phyloP scores from a whole-genome alignment of 1,140 invertebrate genomes.

The Philopotamus ludificatus region DNA sequence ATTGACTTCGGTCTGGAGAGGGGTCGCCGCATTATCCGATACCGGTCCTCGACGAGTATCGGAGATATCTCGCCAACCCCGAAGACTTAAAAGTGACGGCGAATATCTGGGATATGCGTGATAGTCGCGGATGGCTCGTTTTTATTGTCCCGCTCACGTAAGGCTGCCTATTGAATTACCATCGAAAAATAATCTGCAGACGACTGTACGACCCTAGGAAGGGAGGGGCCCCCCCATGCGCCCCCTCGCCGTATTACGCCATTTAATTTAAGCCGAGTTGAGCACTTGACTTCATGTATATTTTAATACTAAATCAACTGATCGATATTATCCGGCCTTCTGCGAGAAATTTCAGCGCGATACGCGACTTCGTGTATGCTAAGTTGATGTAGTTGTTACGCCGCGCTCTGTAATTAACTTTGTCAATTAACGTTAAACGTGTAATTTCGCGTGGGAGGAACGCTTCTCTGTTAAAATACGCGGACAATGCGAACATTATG shows the following conservation, averaged over 20 bases:
- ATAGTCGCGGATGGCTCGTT: constrained; percentile 15
- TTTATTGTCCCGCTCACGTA: constrained; percentile 10
- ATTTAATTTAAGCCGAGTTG: too few relatives aligned
- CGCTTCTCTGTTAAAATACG: too few relatives aligned
- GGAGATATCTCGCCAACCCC: constrained; percentile 18
- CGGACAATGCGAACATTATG: too few relatives aligned
- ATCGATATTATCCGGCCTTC: background rate
- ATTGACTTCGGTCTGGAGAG: too few relatives aligned
- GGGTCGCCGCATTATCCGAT: constrained; percentile 8
- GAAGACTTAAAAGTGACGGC: constrained; percentile 27
- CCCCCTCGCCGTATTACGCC: too few relatives aligned
- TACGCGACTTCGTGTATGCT: too few relatives aligned
- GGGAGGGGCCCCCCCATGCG: background rate
- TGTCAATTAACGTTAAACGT: constrained; percentile 30
- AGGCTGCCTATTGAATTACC: constrained; percentile 28
- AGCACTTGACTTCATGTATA: too few relatives aligned
- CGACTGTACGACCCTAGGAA: background rate
- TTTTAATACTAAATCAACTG: too few relatives aligned
- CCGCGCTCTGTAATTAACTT: constrained; percentile 28
- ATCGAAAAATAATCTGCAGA: constrained; percentile 23
- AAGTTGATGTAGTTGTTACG: constrained; percentile 34
- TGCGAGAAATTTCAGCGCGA: background rate
- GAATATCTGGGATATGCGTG: constrained; percentile 20
- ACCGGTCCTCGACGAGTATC: constrained; percentile 9
- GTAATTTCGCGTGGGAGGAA: constrained; percentile 20